Conservation (phyloP, 2,797 vertebrate species). For the Catamblyrhynchus diadema region DNA sequence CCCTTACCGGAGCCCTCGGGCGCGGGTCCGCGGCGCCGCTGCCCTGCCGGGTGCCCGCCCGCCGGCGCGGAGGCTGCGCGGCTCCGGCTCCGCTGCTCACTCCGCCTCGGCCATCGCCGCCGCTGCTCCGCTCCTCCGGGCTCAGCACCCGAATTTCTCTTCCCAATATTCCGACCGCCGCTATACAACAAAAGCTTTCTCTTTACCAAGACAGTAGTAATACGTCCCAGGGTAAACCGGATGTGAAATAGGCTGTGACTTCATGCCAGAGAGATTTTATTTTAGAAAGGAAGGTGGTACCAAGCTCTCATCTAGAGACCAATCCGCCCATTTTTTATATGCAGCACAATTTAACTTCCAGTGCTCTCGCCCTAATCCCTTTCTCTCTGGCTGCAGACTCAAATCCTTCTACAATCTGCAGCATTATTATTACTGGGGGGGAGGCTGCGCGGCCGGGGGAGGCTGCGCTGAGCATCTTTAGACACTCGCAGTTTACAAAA, state of each 20-base stretch:
- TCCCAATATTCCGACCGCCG: conserved; percentile 64
- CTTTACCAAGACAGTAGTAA: conserved; percentile 80
- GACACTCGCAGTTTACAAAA: conserved; percentile 24
- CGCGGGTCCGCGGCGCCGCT: conserved; percentile 72
- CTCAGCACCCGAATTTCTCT: conserved; percentile 69
- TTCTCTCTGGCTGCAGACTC: conserved; percentile 80
- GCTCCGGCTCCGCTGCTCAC: conserved; percentile 70
- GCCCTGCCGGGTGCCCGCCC: conserved; percentile 73
- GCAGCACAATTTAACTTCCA: conserved; percentile 93
- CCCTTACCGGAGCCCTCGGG: conserved; percentile 73
- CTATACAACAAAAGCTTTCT: conserved; percentile 77
- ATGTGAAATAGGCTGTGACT: conserved; percentile 87
- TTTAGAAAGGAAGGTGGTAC: conserved; percentile 90
- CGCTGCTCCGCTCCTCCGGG: conserved; percentile 72
- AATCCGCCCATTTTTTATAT: conserved; percentile 92
- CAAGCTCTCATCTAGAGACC: conserved; percentile 84
- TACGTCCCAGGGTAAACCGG: conserved; percentile 85
- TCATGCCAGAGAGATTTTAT: conserved; percentile 86
- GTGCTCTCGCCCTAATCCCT: conserved; percentile 87
- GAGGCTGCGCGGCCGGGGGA: neutral
- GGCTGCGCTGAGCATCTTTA: neutral
- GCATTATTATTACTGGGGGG: conserved; percentile 12
- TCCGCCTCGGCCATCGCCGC: conserved; percentile 83
- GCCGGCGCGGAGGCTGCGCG: conserved; percentile 79
- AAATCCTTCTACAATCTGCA: conserved; percentile 85